Conservation (phyloP, 2,113 vertebrate genomes). For the Montifringilla adamsi region DNA sequence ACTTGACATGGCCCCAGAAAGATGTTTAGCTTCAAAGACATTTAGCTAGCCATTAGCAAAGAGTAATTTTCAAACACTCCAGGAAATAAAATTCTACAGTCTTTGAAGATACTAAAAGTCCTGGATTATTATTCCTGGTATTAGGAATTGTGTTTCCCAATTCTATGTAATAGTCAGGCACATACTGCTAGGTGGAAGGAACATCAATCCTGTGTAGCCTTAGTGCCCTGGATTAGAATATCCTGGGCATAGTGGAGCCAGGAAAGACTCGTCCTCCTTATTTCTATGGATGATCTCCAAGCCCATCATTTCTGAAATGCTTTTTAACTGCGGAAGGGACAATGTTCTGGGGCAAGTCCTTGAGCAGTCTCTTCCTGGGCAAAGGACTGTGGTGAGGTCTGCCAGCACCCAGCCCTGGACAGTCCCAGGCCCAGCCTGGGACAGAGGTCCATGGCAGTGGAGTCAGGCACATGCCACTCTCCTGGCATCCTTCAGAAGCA, state of each 20-base stretch:
- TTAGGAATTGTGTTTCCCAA: background rate
- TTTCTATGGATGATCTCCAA: background rate
- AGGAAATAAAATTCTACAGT: background rate
- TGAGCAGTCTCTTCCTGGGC: background rate
- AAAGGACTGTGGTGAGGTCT: background rate
- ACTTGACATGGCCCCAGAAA: background rate
- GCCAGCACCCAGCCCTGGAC: background rate
- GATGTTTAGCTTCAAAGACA: background rate
- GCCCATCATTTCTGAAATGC: background rate
- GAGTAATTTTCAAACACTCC: background rate
- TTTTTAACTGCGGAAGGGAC: background rate
- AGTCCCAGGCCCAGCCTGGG: background rate
- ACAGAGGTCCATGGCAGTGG: background rate
- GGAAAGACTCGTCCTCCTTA: background rate
- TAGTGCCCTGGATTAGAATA: background rate
- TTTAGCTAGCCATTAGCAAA: background rate
- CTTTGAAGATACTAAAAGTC: background rate
- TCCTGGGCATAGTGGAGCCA: background rate
- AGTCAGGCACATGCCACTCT: fast-evolving
- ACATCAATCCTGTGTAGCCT: background rate
- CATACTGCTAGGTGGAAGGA: background rate
- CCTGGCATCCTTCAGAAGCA: background rate
- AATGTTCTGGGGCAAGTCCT: background rate
- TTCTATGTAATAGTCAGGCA: background rate
- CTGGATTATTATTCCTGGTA: background rate